Base-by-base conservation (phyloP, 2,113 vertebrate genomes). In the Anarrhichthys ocellatus region DNA sequence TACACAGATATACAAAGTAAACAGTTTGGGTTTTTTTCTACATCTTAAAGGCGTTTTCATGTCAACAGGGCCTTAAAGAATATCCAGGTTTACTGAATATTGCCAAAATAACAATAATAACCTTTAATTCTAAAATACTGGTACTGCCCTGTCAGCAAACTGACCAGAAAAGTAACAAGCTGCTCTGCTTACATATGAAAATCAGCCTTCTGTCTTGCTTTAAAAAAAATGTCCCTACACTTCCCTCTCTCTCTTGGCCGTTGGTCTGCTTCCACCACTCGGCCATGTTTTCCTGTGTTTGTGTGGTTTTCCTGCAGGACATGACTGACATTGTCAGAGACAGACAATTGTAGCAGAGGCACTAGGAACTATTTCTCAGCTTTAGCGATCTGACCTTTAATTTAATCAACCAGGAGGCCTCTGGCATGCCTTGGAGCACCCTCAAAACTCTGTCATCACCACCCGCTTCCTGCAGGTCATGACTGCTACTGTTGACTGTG, bases 321-420 rank as follows among this genome's bases (percentile, higher is more conserved):
- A 34, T 76, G 32, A 64, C 29, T 63, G 22, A 63, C 27, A 29
- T 5, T n/a, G 11, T 74, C 42, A 70, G 9, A 64, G 42, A 48
- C 29, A 36, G 58, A 42, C 24, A 48, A 34, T 2, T 6, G 29
- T 24, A 50, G 67, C 20, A 17, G 46, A 69, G 18, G 9, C 29
- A 64, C 29, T 17, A 7, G 22, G 7, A 64, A 50, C 42, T 11
- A 18, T n/a, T 50, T 52, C 61, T 38, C 61, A 65, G 44, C 73
- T 40, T 76, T 54, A 66, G 40, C 63, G 58, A 48, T 42, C 29
- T 65, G 34, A 76, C 73, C 73, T 76, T 76, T 65, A 38, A 76
- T 54, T 22, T 9, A n/a, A 36, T 64, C 22, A 64, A 38, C 46
- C 44, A 52, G 29, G 46, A 52, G 3, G 5, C 18, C 62, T 65